Evolutionary conservation across 2,797 vertebrate genomes (phyloP).

Genomic region (Darevskia mixta): DNA sequence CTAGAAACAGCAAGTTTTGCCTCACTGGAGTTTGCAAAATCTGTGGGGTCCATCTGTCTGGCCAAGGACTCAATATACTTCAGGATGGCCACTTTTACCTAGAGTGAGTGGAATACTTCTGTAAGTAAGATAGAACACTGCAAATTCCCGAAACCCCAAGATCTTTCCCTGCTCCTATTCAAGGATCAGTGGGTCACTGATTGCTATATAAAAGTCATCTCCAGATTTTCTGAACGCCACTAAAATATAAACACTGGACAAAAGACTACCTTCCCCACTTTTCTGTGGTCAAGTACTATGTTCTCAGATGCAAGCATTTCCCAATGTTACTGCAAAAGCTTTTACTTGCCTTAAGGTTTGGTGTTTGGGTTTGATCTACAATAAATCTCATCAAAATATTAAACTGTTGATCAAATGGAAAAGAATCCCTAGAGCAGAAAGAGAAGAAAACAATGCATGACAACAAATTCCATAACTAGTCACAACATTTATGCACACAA

Average conservation of each 20-base stretch:
- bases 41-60: conserved; percentile 94
- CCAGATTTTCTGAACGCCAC: background rate
- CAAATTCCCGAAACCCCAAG: background rate
- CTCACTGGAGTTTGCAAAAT: conserved; percentile 96
- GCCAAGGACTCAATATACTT: conserved; percentile 93
- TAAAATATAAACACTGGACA: conserved; percentile 11
- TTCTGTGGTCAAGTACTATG: background rate
- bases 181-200: background rate
- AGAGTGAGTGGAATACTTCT: background rate
- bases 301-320: background rate
- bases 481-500: background rate
- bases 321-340: conserved; percentile 19
- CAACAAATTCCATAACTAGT: conserved; percentile 16
- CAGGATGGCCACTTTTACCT: conserved; percentile 97
- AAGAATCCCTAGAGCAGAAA: conserved; percentile 87
- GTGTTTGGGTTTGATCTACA: conserved; percentile 97
- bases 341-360: conserved; percentile 90
- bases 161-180: background rate
- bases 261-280: background rate
- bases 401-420: conserved; percentile 96
- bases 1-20: conserved; percentile 94
- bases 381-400: conserved; percentile 98
- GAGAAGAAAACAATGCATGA: conserved; percentile 50
- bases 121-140: background rate
- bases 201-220: background rate